A percentile compares a stretch with the other conserved stretches of the same genome.
Conservation (phyloP, 2,797 vertebrate genomes). For the Loris lydekkerianus region DNA sequence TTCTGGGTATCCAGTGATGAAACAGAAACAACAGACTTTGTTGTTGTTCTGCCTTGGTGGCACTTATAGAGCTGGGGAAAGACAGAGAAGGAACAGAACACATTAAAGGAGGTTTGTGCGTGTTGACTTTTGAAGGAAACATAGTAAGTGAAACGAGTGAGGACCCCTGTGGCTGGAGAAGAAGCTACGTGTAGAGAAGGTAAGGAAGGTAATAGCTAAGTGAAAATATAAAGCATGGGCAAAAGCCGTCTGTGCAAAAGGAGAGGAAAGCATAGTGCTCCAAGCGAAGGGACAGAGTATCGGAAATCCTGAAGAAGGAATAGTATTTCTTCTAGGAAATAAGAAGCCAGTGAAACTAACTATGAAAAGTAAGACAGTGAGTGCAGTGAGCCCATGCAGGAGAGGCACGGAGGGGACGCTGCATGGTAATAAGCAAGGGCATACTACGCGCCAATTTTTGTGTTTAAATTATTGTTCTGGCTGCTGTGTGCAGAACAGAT, state of each 20-base stretch:
- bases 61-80: background rate
- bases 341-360: background rate
- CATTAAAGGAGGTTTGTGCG: background rate
- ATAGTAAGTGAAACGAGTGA: background rate
- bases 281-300: background rate
- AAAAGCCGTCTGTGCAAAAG: background rate
- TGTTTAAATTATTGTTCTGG: background rate
- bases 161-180: background rate
- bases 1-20: background rate
- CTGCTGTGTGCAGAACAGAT: background rate
- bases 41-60: background rate
- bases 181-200: background rate
- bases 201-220: background rate
- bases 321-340: background rate
- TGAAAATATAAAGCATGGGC: background rate
- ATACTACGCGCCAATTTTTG: background rate
- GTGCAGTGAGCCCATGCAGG: background rate
- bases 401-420: background rate
- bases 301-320: background rate
- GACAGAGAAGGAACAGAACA: background rate
- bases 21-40: background rate
- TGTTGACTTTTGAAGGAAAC: background rate
- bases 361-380: background rate
- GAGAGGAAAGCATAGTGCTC: background rate
- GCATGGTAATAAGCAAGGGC: background rate